Base-by-base conservation (phyloP, 2,113 vertebrate genomes). In the Columbina picui region DNA sequence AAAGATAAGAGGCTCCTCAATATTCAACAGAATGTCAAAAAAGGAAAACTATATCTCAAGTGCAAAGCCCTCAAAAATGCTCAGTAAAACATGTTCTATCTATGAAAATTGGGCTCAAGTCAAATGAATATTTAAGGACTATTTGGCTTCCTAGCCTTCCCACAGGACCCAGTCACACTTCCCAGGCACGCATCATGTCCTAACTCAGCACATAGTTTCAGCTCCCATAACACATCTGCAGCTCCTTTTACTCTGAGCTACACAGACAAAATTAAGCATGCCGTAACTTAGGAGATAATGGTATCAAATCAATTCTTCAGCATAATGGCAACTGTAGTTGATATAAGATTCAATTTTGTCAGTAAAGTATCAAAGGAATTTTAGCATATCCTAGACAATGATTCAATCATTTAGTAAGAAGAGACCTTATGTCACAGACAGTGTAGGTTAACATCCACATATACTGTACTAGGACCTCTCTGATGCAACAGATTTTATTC, bases 1-100 rank as follows among this genome's bases (percentile, higher is more conserved):
- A 70, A 73, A 90, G 89, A 80, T 64, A 84, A 91, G 89, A 87
- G 22, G 55, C 84, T 96, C 82, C 85, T 86, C 60, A 88, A 75
- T 70, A 88, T 43, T 84, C 92, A 93, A 69, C 19, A 80, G 59
- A 60, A 19, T 23, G 36, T 79, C 64, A 84, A 34, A 57, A 89
- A 77, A 86, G 52, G 50, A 43, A 91, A 77, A 84, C 12, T 27
- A 2, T 60, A 49, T 84, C 91, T 92, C 70, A 56, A 89, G 45
- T 81, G 36, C 77, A 80, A 96, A 90, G 45, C 43, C 25, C 26
- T 88, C 52, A 36, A 84, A 87, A 84, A 92, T 55, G 43, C 83
- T 78, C 71, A 71, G 85, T 53, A 90, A 73, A 92, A 80, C 21
- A 59, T 16, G 60, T 41, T 84, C 77, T 11, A 38, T 20, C 64